These are phyloP conservation scores for Herminia tarsipennalis DNA, from an alignment of 2,888 invertebrate species.

Conservation along the genomic window DNA sequence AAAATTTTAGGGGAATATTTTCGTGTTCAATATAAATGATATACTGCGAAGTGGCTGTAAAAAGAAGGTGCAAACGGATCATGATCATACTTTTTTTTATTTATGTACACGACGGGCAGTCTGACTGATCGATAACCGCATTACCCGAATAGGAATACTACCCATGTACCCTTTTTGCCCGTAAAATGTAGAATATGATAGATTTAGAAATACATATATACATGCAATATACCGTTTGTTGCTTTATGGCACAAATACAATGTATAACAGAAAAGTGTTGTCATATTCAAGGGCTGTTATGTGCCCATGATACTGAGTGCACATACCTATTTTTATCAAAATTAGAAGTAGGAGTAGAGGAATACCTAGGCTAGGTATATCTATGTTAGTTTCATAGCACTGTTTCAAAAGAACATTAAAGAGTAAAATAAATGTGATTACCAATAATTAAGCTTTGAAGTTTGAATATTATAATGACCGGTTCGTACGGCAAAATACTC, in stretches of 20 bases:
- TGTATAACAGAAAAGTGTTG: too few species aligned
- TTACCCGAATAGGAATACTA: constrained; percentile 22
- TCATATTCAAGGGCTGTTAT: too few species aligned
- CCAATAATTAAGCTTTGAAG: constrained; percentile 35
- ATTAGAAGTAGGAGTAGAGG: too few species aligned
- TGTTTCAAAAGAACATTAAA: constrained; percentile 1
- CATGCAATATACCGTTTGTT: too few species aligned
- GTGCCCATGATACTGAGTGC: too few species aligned
- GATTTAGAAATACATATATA: neutral
- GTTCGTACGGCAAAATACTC: constrained; percentile 43
- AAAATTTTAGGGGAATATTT: constrained; percentile 53
- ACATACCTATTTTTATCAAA: too few species aligned
- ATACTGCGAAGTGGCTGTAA: constrained; percentile 54
- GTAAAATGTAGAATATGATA: constrained; percentile 32
- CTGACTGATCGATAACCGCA: constrained; percentile 34
- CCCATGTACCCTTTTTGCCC: constrained; percentile 24
- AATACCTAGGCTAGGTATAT: too few species aligned
- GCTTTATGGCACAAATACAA: too few species aligned
- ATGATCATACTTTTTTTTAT: constrained; percentile 43
- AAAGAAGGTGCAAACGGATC: constrained; percentile 51
- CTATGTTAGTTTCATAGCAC: neutral
- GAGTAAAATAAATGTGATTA: constrained; percentile 24
- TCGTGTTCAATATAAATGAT: constrained; percentile 52
- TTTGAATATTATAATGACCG: constrained; percentile 39
- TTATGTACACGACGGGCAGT: constrained; percentile 32